Base-by-base conservation (phyloP, 1,140 invertebrate species). In the Leptinotarsa texana region DNA sequence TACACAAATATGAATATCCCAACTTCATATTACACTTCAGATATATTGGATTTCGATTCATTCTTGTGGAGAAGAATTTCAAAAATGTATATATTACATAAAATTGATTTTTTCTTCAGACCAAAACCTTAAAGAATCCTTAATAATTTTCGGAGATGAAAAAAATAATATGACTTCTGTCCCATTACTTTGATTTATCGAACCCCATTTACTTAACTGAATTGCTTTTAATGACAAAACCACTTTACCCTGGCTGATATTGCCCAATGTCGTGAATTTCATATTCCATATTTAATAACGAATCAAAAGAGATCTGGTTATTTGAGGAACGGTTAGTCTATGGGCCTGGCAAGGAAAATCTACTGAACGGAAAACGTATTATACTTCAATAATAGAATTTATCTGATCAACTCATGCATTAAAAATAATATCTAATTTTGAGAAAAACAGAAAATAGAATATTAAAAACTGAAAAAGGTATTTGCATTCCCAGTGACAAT, bases 161-260 rank as follows among this genome's bases (percentile, higher is more conserved):
- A 61, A 69, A 61, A 70, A 70, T 70, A 68, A 68, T 68, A 68
- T 68, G 66, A 68, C 33, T 68, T 68, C 66, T 21, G 66, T 68
- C 66, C 33, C 66, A 68, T 68, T 49, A 17, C 33, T 18, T 33
- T n/a, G 33, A 68, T 68, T 68, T 68, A 68, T 68, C 15, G 6
- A 42, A 47, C 66, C 4, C 24, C 66, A 68, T 68, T 68, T 68
- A 68, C 24, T 17, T 49, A 68, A 13, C 11, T 47, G 66, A 68
- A 68, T 68, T 68, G 66, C 42, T 68, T 66, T 68, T 47, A 68
- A 68, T 68, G 66, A 68, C 24, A 68, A 68, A 68, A 49, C 11
- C 66, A 24, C 24, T 15, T 42, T 68, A 33, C n/a, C 11, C 13
- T 17, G 15, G 6, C 21, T 66, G 63, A 22, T 24, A 66, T 22